Evolutionary conservation across 2,888 invertebrate genomes (phyloP), one percentile per base, ranked within the genome.

Genomic region (Eristalis pertinax): DNA sequence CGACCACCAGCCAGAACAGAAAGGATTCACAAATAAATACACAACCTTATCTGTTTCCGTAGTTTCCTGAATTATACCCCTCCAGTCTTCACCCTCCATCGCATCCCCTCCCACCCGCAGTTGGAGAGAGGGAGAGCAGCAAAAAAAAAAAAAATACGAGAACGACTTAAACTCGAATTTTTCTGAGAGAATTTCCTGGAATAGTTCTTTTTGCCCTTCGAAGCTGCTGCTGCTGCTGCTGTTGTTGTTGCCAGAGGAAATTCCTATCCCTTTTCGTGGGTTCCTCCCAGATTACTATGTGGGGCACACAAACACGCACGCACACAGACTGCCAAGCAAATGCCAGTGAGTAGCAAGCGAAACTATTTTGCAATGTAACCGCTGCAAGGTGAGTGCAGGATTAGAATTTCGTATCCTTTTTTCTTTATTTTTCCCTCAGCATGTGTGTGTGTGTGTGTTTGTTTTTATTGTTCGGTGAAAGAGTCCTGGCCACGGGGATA

Each of bases 41-140:
- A 82, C 69, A 83, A 83, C 77, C 78, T 86, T 86, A 86, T 86
- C 86, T 86, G 77, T 83, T 83, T 86, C 86, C 86, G 78, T 70
- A 70, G 86, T 26, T 78, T 78, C 86, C 83, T 58, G 75, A 63
- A 70, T 76, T 60, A 64, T 8, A 43, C 63, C 50, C 24, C 60
- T n/a, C 8, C 24, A 15, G 43, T 24, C 29, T 2, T 11, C n/a
- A 15, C 67, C 29, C 24, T 22, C 35, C 15, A 2, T 32, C 64
- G 5, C 26, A 11, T 1, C 32, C n/a, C 1, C 19, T 5, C 38
- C 24, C 35, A 15, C 26, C 43, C 8, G 22, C n/a, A 35, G 22
- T 19, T 64, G 60, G 22, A 43, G 24, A 56, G 35, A 50, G 19
- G 11, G 38, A n/a, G n/a, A n/a, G n/a, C n/a, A n/a, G n/a, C n/a